These are phyloP conservation scores for Cirrhinus molitorella DNA, from an alignment of 2,797 vertebrate genomes.

Conservation along the genomic window DNA sequence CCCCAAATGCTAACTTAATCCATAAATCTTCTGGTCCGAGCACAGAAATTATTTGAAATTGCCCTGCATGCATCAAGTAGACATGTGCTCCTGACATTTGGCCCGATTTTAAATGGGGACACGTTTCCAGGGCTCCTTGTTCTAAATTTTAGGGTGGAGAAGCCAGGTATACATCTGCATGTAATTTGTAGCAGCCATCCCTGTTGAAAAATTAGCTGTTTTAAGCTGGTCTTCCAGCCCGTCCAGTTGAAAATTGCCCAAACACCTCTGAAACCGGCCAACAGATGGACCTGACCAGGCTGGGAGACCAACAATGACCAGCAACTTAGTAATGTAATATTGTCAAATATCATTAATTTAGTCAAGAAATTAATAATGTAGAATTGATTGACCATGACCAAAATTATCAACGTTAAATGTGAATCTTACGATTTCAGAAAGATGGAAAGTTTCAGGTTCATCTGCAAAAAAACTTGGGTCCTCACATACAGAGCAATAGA, in stretches of 20 bases:
- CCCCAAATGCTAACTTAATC: conserved; percentile 56
- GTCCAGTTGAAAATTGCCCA: background rate
- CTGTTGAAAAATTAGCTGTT: conserved; percentile 16
- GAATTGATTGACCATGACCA: conserved; percentile 68
- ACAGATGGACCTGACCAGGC: background rate
- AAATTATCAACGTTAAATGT: conserved; percentile 60
- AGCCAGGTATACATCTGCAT: conserved; percentile 57
- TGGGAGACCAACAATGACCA: background rate
- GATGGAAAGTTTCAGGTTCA: conserved; percentile 34
- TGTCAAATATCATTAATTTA: conserved; percentile 63
- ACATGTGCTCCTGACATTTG: conserved; percentile 48
- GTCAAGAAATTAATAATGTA: conserved; percentile 65
- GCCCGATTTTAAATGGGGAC: conserved; percentile 59
- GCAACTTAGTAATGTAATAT: conserved; percentile 48
- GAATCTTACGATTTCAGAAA: conserved; percentile 63
- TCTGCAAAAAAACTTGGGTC: conserved; percentile 10
- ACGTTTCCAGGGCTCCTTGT: conserved; percentile 56
- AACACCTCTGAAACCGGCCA: background rate
- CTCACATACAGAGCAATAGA: conserved; percentile 53
- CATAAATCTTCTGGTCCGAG: conserved; percentile 64
- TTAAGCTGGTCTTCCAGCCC: background rate
- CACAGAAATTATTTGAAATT: conserved; percentile 64
- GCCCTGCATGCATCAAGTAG: conserved; percentile 19
- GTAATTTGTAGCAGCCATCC: conserved; percentile 59
- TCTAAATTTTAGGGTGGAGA: conserved; percentile 51